Conservation (phyloP, 2,113 vertebrate genomes). For the Crotalus viridis region DNA sequence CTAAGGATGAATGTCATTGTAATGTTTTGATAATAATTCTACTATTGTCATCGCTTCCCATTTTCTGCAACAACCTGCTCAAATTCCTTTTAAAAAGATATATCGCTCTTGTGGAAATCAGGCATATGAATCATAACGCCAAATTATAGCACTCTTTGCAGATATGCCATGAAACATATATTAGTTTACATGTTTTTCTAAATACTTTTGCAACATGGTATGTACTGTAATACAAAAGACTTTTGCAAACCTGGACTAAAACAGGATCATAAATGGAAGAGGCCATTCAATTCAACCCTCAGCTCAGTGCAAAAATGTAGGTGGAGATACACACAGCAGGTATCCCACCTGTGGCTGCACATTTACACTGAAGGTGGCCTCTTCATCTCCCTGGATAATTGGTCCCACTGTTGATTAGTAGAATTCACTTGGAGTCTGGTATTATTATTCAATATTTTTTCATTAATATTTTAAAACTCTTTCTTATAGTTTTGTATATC, state of each 20-base stretch:
- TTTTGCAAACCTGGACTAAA: neutral
- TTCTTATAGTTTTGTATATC: no score
- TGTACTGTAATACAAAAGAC: neutral
- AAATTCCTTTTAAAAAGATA: neutral
- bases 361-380: neutral
- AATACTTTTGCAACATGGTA: neutral
- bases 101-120: neutral
- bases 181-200: neutral
- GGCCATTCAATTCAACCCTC: neutral
- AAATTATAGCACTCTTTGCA: neutral
- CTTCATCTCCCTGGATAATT: neutral
- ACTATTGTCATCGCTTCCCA: neutral
- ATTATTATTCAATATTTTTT: no score
- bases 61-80: neutral
- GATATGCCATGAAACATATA: neutral
- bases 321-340: neutral
- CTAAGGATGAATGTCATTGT: neutral
- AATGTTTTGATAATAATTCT: neutral
- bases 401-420: neutral
- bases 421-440: neutral
- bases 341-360: neutral
- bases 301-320: neutral
- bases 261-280: conserved; percentile 12
- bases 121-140: neutral
- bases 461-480: no score